These are phyloP conservation scores for Littorina saxatilis DNA, from an alignment of 1,140 invertebrate genomes.

Conservation along the genomic window DNA sequence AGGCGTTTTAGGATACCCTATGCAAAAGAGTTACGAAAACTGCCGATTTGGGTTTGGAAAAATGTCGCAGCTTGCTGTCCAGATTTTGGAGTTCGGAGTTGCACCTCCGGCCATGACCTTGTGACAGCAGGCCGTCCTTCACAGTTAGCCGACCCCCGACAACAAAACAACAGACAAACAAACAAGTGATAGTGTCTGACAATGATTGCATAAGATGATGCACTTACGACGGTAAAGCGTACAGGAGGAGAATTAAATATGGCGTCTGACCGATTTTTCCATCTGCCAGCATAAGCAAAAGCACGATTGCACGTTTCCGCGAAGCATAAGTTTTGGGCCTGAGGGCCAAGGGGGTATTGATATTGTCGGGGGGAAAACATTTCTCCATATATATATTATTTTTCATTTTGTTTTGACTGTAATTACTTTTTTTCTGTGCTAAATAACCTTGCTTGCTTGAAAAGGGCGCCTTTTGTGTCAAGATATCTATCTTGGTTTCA, in stretches of 20 bases:
- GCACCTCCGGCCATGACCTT: slow-evolving; percentile 51
- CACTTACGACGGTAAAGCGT: slow-evolving; percentile 16
- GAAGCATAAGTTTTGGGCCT: slow-evolving; percentile 28
- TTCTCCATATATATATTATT: too few species aligned
- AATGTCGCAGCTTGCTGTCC: slow-evolving; percentile 10
- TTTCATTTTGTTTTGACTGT: too few species aligned
- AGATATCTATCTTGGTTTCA: too few species aligned
- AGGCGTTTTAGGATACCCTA: not conserved
- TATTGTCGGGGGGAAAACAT: too few species aligned
- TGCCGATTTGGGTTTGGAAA: not conserved
- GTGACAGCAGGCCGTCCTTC: slow-evolving; percentile 50
- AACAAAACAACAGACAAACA: slow-evolving; percentile 18
- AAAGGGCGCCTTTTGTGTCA: too few species aligned
- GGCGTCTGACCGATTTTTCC: slow-evolving; percentile 40
- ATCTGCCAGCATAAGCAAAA: slow-evolving; percentile 18
- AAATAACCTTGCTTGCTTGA: too few species aligned
- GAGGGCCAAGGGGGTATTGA: too few species aligned
- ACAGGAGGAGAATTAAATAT: slow-evolving; percentile 37
- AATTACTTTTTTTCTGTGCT: too few species aligned
- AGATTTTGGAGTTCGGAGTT: slow-evolving; percentile 38
- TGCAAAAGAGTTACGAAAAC: not conserved
- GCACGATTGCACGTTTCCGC: slow-evolving; percentile 36
- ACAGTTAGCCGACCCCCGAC: slow-evolving; percentile 38
- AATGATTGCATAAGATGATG: not conserved
- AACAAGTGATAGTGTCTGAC: not conserved